A percentile compares a stretch with the other conserved stretches of the same genome.
Evolutionary conservation across 2,888 invertebrate genomes (phyloP).

Genomic region (Saturnia pavonia): DNA sequence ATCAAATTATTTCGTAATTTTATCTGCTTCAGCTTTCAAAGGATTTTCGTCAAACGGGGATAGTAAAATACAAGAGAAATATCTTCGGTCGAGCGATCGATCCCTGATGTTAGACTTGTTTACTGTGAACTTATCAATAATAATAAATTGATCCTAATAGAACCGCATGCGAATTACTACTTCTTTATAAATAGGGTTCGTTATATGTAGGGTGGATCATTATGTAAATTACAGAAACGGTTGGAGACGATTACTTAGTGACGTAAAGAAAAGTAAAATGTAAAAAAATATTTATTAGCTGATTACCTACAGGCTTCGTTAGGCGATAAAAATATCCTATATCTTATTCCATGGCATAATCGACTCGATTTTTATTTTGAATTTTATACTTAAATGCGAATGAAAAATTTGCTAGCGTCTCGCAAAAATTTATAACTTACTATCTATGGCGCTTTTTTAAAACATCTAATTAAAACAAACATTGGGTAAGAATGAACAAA

Average conservation of each 20-base stretch:
- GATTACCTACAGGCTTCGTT: too few species aligned
- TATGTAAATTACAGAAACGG: neutral
- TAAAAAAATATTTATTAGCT: neutral
- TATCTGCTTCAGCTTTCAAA: neutral
- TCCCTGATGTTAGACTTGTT: neutral
- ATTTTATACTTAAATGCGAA: too few species aligned
- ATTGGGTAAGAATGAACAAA: too few species aligned
- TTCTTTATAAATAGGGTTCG: neutral
- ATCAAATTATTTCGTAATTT: neutral
- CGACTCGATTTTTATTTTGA: too few species aligned
- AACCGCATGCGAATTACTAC: neutral
- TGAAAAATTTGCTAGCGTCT: too few species aligned
- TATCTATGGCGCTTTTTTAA: too few species aligned
- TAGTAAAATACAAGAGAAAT: neutral
- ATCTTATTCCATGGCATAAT: too few species aligned
- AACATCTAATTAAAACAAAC: too few species aligned
- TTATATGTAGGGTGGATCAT: neutral
- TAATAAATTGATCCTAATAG: neutral
- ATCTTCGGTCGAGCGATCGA: neutral
- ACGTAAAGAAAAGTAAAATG: neutral
- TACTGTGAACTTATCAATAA: neutral
- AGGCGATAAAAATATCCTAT: too few species aligned
- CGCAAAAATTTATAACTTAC: too few species aligned
- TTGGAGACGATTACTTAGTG: neutral
- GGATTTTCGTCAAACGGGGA: neutral